These are phyloP conservation scores for Campopleginae sp. DNA, from an alignment of 2,888 invertebrate species.

Conservation along the genomic window DNA sequence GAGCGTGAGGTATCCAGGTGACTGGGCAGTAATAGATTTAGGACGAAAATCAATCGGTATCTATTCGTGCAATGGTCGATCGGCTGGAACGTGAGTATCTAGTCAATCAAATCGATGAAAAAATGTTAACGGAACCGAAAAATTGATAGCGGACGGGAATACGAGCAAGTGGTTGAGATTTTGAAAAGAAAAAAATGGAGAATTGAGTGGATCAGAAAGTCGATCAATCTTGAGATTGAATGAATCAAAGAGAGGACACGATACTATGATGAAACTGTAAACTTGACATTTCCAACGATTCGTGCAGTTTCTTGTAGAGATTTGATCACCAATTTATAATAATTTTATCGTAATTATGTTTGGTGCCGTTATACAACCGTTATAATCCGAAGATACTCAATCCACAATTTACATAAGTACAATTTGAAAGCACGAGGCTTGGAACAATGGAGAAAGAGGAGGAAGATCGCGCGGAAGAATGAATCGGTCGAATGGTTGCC, in stretches of 20 bases:
- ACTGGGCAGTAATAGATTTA: conserved; percentile 56
- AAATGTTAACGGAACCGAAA: conserved; percentile 24
- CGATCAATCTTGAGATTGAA: conserved; percentile 20
- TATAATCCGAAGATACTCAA: conserved; percentile 15
- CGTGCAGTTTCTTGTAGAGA: not conserved
- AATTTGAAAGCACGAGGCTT: not conserved
- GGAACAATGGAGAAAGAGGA: not conserved
- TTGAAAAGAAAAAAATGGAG: conserved; percentile 11
- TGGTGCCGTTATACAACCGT: not conserved
- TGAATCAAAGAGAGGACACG: not conserved
- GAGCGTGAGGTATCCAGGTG: conserved; percentile 40
- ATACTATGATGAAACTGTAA: not conserved
- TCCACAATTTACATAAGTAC: conserved; percentile 22
- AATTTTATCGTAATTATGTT: not conserved
- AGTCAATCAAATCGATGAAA: conserved; percentile 25
- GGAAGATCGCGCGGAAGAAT: not conserved
- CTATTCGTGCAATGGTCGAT: conserved; percentile 14
- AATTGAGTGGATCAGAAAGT: not conserved
- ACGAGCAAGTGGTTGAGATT: not conserved
- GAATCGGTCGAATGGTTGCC: conserved; percentile 17
- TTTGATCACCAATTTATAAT: not conserved
- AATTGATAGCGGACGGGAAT: conserved; percentile 12
- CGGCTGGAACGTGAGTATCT: conserved; percentile 1
- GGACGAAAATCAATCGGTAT: conserved; percentile 55
- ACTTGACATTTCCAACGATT: conserved; percentile 2